Evolutionary conservation across 2,797 vertebrate species (phyloP).

Genomic region (Coluber constrictor): DNA sequence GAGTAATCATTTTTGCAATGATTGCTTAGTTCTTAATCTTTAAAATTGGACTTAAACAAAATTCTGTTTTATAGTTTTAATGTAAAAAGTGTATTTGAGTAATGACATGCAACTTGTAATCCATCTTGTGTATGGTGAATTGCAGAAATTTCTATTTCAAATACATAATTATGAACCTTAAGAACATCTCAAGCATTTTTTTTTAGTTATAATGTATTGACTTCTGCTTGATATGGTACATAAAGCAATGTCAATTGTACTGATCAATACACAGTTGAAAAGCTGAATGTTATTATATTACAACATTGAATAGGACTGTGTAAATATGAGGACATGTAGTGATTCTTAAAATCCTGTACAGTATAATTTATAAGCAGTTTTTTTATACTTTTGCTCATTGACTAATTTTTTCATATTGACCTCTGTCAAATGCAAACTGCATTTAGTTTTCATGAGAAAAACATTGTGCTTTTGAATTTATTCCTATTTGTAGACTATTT

Average conservation of each 20-base stretch:
- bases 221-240: conserved; percentile 5
- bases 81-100: conserved; percentile 11
- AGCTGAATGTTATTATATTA: conserved; percentile 1
- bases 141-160: not conserved
- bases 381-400: not conserved
- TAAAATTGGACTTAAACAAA: not conserved
- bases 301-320: conserved; percentile 2
- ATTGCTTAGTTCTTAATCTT: not conserved
- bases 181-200: not conserved
- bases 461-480: not conserved
- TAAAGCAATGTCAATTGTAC: conserved; percentile 18
- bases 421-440: not conserved
- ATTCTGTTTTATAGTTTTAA: not conserved
- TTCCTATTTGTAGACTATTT: not conserved
- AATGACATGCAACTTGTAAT: not conserved
- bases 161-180: not conserved
- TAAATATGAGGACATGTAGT: not conserved
- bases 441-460: not conserved
- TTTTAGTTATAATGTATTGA: not conserved
- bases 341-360: not conserved
- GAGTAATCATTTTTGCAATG: not conserved
- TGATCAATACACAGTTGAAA: conserved; percentile 36
- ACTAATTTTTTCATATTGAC: not conserved
- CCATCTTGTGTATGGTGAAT: not conserved
- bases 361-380: not conserved